Base-by-base conservation (phyloP, 2,888 invertebrate genomes). In the Rotaria socialis region DNA sequence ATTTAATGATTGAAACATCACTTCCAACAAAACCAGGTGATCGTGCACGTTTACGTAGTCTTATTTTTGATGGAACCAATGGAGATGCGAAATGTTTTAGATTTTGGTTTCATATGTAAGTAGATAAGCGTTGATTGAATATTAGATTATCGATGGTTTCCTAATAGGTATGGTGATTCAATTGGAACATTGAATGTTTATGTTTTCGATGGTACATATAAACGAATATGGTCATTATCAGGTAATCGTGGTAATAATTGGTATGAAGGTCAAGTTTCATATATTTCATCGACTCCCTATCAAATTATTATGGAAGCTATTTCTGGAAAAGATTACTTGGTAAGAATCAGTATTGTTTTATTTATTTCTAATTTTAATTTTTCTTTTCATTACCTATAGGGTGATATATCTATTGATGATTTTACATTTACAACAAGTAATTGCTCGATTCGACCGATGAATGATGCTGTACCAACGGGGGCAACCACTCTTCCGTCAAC, bases 81-180 rank as follows among this genome's bases (percentile, higher is more conserved):
- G 87, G 87, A 19, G 55, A 55, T 10, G 88, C 87, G 41, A 86
- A 89, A 52, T 89, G 89, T 87, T 88, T 89, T 1, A 86, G 88
- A 86, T 90, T 89, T 85, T 90, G 88, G 88, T 90, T 89, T 85
- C 89, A 90, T 85, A 89, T 90, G 56, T 84, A 84, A 52, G 84
- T 56, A 55, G 4, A 24, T 0, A 55, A 55, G 5, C 55, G 19
- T 6, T 19, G 19, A 55, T 22, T 55, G 5, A 11, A 55, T n/a
- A n/a, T n/a, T 55, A 52, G 55, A 22, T 22, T 1, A 1, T 55
- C 22, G 5, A 24, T 1, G 43, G 0, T 43, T 22, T 43, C 43
- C 7, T 75, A 4, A 24, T 75, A 80, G 80, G 89, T 89, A 88
- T 85, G 90, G 90, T 19, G 80, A 43, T 85, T 88, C 88, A 5